Conservation (phyloP, 2,113 vertebrate species). For the Cottus gobio region DNA sequence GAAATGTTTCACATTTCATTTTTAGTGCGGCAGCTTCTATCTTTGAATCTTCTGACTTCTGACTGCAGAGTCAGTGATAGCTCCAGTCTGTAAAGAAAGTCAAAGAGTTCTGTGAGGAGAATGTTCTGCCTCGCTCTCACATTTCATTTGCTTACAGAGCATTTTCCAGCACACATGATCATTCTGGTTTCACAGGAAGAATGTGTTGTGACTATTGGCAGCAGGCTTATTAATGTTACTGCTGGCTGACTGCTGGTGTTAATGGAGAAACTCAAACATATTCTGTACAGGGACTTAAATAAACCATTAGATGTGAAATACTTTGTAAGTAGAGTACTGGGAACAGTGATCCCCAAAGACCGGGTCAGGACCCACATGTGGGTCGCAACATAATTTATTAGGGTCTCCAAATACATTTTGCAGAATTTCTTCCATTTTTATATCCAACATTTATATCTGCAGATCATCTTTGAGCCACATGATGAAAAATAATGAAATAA, state of each 20-base stretch:
- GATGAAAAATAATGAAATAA: background rate
- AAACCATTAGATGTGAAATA: slow-evolving; percentile 23
- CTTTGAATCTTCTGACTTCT: slow-evolving; percentile 30
- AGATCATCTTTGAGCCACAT: background rate
- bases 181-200: slow-evolving; percentile 18
- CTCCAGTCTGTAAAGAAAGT: background rate
- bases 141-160: slow-evolving; percentile 32
- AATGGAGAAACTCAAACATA: slow-evolving; percentile 16
- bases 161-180: slow-evolving; percentile 11
- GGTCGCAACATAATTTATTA: too few species aligned
- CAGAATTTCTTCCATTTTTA: background rate
- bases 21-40: slow-evolving; percentile 4
- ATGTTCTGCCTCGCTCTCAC: background rate
- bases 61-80: slow-evolving; percentile 1
- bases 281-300: background rate
- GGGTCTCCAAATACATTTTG: background rate
- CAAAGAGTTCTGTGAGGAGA: background rate
- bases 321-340: background rate
- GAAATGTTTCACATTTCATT: background rate
- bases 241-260: slow-evolving; percentile 15
- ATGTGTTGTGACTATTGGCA: slow-evolving; percentile 27
- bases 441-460: background rate
- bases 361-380: background rate
- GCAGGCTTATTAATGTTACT: slow-evolving; percentile 7
- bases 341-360: background rate